These are phyloP conservation scores for Akabosia matsudoensis DNA, from an alignment of 1,140 invertebrate species.

Conservation along the genomic window DNA sequence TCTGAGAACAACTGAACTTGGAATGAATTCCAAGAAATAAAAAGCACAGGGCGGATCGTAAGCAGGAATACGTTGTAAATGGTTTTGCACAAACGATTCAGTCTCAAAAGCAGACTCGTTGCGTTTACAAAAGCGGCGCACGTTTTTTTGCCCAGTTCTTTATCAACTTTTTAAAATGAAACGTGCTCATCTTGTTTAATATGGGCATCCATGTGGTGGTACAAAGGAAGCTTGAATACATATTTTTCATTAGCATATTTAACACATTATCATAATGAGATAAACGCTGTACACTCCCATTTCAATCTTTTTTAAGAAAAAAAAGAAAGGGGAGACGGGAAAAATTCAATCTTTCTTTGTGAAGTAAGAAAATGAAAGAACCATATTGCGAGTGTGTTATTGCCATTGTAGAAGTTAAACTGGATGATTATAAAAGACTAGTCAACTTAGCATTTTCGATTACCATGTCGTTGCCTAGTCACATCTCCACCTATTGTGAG, in stretches of 20 bases:
- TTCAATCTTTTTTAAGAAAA: no score
- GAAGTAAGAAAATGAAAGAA: neutral
- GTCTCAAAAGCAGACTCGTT: no score
- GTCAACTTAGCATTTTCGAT: no score
- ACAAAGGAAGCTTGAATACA: no score
- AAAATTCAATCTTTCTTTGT: slow-evolving; percentile 2
- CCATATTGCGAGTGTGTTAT: neutral
- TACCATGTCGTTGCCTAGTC: no score
- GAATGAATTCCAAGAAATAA: neutral
- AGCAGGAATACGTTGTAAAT: no score
- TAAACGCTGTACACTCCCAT: slow-evolving; percentile 17
- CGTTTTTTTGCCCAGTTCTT: neutral
- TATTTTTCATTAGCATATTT: slow-evolving; percentile 24
- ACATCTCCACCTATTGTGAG: no score
- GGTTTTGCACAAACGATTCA: no score
- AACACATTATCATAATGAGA: slow-evolving; percentile 24
- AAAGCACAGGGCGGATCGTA: neutral
- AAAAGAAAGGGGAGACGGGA: no score
- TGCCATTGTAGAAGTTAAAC: no score
- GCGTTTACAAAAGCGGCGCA: neutral
- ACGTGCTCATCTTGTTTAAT: neutral
- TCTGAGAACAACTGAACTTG: neutral
- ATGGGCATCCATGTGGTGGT: no score
- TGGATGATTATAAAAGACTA: no score
- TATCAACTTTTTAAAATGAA: neutral